Evolutionary conservation across 2,888 invertebrate genomes (phyloP), one percentile per base, ranked within the genome.

Genomic region (Pandemis heparana): DNA sequence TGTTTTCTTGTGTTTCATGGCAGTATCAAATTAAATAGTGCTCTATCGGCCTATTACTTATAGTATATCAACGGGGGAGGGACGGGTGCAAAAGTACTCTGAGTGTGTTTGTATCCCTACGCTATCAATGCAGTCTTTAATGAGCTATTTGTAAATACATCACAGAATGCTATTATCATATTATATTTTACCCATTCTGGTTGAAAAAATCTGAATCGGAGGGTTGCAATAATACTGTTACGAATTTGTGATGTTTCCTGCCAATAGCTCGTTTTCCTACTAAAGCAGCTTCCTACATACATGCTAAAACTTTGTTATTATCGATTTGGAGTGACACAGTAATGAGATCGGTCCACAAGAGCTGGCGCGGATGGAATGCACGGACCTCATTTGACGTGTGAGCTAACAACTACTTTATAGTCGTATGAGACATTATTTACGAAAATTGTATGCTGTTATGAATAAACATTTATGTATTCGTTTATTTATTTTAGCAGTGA

Each of bases 51-150:
- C 43, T 10, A 56, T 56, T 10, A 16, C 56, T 32, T 18, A n/a
- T 41, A 43, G 4, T 46, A 10, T 14, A 46, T 46, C 14, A 10
- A 14, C n/a, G 14, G 5, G 14, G n/a, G n/a, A 41, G 7, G 41
- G 9, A 5, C 9, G 7, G 6, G 41, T 41, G 41, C 41, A 41
- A 41, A 41, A 41, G 41, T 41, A 8, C 9, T 2, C 41, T 9
- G 7, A 23, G n/a, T n/a, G n/a, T 70, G 73, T 74, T 73, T 87
- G 87, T 89, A 84, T 85, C 85, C 85, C 4, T 85, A 87, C 87
- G 88, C 84, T 80, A 84, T 78, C 80, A 85, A 89, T 85, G 82
- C 91, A 91, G 92, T 91, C 89, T 89, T 84, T 48, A 51, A 75
- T 63, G 43, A 68, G 72, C 77, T 74, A 56, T 78, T 82, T 81